phyloP scores from a whole-genome alignment of 1,140 invertebrate genomes.

The Charaxes varanes region DNA sequence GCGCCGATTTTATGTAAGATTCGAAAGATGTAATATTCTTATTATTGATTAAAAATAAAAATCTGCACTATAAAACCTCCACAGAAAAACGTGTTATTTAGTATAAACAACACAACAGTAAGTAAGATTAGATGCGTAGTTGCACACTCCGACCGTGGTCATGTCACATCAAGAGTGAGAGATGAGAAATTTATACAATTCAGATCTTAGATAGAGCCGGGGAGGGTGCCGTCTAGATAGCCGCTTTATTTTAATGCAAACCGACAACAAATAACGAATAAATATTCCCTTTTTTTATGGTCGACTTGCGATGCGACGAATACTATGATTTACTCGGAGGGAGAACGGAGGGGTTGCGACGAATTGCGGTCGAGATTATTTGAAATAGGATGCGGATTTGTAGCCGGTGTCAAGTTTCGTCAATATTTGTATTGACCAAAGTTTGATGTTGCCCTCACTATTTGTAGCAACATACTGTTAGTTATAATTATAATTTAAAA shows the following conservation, averaged over 20 bases:
- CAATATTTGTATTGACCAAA: slow-evolving; percentile 43
- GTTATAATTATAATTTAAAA: too few relatives aligned
- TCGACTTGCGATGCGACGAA: slow-evolving; percentile 58
- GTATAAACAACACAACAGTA: slow-evolving; percentile 8
- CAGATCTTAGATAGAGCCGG: slow-evolving; percentile 60
- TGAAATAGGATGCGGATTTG: slow-evolving; percentile 51
- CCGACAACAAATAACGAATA: slow-evolving; percentile 71
- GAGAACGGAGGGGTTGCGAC: slow-evolving; percentile 51
- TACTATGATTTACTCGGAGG: slow-evolving; percentile 67
- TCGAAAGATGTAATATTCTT: too few relatives aligned
- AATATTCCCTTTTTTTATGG: slow-evolving; percentile 69
- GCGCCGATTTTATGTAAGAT: too few relatives aligned
- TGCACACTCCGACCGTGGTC: slow-evolving; percentile 19
- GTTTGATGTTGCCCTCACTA: slow-evolving; percentile 12
- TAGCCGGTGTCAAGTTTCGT: slow-evolving; percentile 52
- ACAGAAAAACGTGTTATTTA: neutral
- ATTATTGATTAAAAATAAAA: too few relatives aligned
- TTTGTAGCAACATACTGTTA: too few relatives aligned
- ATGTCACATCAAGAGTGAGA: slow-evolving; percentile 54
- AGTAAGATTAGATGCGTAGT: slow-evolving; percentile 51
- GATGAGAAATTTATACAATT: slow-evolving; percentile 68
- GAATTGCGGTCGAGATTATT: slow-evolving; percentile 66
- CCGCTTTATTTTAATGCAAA: slow-evolving; percentile 64
- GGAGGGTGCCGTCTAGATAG: slow-evolving; percentile 57
- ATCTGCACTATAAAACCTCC: too few relatives aligned